A percentile compares a stretch with the other conserved stretches of the same genome.
phyloP scores from a whole-genome alignment of 2,888 invertebrate species.

The Cecidostiba fungosa region DNA sequence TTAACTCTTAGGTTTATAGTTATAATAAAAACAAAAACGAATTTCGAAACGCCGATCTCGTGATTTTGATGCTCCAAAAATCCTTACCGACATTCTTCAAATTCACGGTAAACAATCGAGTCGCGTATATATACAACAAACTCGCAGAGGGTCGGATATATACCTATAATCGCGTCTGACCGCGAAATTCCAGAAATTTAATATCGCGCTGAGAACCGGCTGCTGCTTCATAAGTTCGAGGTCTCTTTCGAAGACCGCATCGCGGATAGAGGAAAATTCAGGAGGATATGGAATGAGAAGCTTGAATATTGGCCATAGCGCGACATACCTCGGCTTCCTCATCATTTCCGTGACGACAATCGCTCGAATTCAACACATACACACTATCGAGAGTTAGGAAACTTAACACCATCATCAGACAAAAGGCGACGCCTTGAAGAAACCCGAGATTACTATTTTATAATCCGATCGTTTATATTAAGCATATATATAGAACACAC shows the following conservation, averaged over 20 bases:
- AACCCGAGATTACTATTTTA: background rate
- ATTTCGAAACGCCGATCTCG: background rate
- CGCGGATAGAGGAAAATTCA: slow-evolving; percentile 2
- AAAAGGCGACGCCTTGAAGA: background rate
- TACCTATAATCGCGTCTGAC: slow-evolving; percentile 68
- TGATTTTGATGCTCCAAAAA: background rate
- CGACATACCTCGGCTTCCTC: slow-evolving; percentile 50
- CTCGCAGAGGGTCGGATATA: background rate
- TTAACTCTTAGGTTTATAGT: slow-evolving; percentile 36
- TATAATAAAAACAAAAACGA: slow-evolving; percentile 46
- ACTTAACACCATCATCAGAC: too few relatives aligned
- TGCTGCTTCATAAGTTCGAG: slow-evolving; percentile 74
- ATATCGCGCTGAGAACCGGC: slow-evolving; percentile 78
- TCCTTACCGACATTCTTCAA: too few relatives aligned
- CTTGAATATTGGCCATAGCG: background rate
- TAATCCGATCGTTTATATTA: slow-evolving; percentile 2
- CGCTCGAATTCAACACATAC: background rate
- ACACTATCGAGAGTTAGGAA: too few relatives aligned
- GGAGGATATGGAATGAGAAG: too few relatives aligned
- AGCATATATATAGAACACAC: background rate
- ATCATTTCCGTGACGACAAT: slow-evolving; percentile 61
- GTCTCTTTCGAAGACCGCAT: slow-evolving; percentile 65
- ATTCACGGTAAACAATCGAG: too few relatives aligned
- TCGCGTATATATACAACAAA: slow-evolving; percentile 3
- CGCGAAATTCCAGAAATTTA: slow-evolving; percentile 83